These are phyloP conservation scores for Junco hyemalis DNA, from an alignment of 2,113 vertebrate genomes.

Conservation along the genomic window DNA sequence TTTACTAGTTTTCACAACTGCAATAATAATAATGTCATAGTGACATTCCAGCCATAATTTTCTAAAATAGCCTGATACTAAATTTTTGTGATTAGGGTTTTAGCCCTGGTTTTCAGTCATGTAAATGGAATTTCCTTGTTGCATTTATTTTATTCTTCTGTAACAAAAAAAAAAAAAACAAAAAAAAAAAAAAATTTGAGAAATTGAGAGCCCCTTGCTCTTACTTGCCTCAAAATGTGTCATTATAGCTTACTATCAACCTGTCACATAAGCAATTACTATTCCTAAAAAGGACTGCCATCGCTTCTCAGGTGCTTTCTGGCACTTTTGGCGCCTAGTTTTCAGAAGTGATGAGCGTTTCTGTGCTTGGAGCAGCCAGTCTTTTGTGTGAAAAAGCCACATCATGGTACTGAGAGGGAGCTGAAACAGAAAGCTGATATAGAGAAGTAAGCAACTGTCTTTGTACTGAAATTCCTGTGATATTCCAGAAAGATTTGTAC, in stretches of 20 bases:
- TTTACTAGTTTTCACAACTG: not conserved
- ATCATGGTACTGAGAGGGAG: not conserved
- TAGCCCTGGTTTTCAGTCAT: not conserved
- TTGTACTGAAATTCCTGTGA: not conserved
- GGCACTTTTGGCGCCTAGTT: not conserved
- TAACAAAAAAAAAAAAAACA: not conserved
- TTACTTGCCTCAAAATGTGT: not conserved
- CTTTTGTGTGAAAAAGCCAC: not conserved
- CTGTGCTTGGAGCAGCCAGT: not conserved
- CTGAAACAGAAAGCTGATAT: not conserved
- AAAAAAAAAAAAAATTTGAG: not conserved
- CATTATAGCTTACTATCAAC: not conserved
- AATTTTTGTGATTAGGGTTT: not conserved
- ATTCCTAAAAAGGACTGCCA: not conserved
- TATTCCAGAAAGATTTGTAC: not conserved
- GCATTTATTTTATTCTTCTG: not conserved
- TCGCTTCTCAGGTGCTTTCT: not conserved
- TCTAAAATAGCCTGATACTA: not conserved
- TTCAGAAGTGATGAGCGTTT: not conserved
- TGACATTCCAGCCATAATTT: not conserved
- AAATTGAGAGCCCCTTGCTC: not conserved
- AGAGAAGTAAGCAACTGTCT: not conserved
- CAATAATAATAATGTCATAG: not conserved
- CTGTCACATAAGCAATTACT: not conserved
- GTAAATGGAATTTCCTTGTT: not conserved